These are phyloP conservation scores for Elgonia sp. DNA, from an alignment of 2,888 invertebrate species.

Conservation along the genomic window DNA sequence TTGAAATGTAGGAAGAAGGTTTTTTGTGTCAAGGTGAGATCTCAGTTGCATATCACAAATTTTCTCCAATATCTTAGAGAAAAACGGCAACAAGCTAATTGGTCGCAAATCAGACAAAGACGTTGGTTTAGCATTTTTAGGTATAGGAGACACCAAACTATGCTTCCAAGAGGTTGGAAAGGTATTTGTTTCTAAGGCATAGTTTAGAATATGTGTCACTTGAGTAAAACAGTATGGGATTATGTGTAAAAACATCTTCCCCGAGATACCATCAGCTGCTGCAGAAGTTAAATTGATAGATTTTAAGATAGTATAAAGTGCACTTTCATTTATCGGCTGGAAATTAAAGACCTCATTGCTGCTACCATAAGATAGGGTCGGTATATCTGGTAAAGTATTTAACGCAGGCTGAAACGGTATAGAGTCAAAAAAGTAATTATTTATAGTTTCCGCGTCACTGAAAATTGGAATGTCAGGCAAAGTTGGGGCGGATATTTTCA, in stretches of 20 bases:
- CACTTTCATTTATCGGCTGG: neutral
- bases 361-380: too few relatives aligned
- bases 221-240: constrained; percentile 18
- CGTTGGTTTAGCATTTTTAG: neutral
- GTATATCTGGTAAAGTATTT: too few relatives aligned
- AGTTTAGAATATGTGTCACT: constrained; percentile 2
- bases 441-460: too few relatives aligned
- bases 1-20: neutral
- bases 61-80: constrained; percentile 27
- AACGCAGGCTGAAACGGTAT: too few relatives aligned
- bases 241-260: constrained; percentile 11
- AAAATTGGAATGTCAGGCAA: too few relatives aligned
- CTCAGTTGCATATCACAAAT: neutral
- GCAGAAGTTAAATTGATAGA: constrained; percentile 11
- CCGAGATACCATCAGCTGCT: constrained; percentile 21
- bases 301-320: neutral
- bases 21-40: neutral
- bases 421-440: too few relatives aligned
- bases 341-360: neutral
- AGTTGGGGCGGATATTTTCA: too few relatives aligned
- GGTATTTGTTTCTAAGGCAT: neutral
- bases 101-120: constrained; percentile 12
- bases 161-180: constrained; percentile 10
- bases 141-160: constrained; percentile 17
- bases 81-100: constrained; percentile 18